A percentile compares a stretch with the other conserved stretches of the same genome.
These are phyloP conservation scores for Matsumurasca onukii DNA, from an alignment of 1,140 invertebrate species.

Conservation along the genomic window DNA sequence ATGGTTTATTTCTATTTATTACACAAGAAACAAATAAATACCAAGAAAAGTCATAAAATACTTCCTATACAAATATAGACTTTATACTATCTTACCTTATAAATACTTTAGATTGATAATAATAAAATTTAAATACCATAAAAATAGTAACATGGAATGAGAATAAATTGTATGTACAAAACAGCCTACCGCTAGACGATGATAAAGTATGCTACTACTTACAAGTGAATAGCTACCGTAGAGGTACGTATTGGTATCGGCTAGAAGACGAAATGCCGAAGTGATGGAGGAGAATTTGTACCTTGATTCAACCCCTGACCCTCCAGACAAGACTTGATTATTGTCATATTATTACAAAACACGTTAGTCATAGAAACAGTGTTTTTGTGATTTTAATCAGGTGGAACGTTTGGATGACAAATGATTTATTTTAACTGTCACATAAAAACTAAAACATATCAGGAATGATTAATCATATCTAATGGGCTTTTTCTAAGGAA, in stretches of 20 bases:
- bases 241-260: not conserved
- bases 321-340: not conserved
- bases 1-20: no score
- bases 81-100: constrained; percentile 4
- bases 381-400: no score
- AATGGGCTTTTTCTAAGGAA: no score
- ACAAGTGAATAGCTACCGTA: not conserved
- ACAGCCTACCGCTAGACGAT: not conserved
- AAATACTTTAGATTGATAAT: constrained; percentile 23
- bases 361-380: no score
- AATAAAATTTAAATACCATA: constrained; percentile 23
- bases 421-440: no score
- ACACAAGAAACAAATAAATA: constrained; percentile 12
- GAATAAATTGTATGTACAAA: constrained; percentile 13
- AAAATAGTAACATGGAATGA: constrained; percentile 27
- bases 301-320: not conserved
- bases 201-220: constrained; percentile 6
- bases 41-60: constrained; percentile 6
- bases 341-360: constrained; percentile 19
- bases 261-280: no score
- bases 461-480: no score
- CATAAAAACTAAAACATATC: no score
- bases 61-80: constrained; percentile 18
- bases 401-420: no score
- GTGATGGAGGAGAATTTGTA: not conserved